phyloP scores from a whole-genome alignment of 2,113 vertebrate genomes.

The Amblyopsis rosae region DNA sequence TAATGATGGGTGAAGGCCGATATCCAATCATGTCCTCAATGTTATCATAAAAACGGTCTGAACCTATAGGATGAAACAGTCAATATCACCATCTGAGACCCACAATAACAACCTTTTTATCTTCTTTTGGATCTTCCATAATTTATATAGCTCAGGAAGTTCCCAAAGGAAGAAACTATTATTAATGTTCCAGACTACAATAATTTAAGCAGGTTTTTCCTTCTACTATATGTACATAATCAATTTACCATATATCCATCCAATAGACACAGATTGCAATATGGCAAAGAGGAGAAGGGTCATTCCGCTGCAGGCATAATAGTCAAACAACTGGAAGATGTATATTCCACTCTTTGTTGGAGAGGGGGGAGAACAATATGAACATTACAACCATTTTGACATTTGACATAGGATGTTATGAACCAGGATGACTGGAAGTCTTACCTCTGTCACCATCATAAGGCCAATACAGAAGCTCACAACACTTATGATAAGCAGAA shows the following conservation, averaged over 20 bases:
- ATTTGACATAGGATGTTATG: neutral
- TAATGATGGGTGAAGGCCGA: too few species aligned
- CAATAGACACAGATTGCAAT: slow-evolving; percentile 69
- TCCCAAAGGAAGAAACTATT: too few species aligned
- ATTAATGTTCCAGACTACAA: too few species aligned
- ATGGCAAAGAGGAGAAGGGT: slow-evolving; percentile 74
- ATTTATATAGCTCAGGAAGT: too few species aligned
- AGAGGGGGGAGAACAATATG: slow-evolving; percentile 11
- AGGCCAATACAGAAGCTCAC: slow-evolving; percentile 75
- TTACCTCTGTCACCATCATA: slow-evolving; percentile 87
- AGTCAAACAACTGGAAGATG: slow-evolving; percentile 76
- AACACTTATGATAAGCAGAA: slow-evolving; percentile 78
- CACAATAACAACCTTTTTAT: too few species aligned
- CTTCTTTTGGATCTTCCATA: too few species aligned
- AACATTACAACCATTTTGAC: neutral
- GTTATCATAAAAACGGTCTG: too few species aligned
- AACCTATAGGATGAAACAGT: too few species aligned
- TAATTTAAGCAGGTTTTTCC: too few species aligned
- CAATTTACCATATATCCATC: slow-evolving; percentile 75
- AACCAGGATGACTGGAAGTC: slow-evolving; percentile 6
- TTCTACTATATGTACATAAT: too few species aligned
- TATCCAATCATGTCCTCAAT: too few species aligned
- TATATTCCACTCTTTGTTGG: slow-evolving; percentile 68
- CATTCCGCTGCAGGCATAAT: slow-evolving; percentile 41
- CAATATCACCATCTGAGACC: too few species aligned